Evolutionary conservation across 2,888 invertebrate species (phyloP).

Genomic region (Tiphia femorata): DNA sequence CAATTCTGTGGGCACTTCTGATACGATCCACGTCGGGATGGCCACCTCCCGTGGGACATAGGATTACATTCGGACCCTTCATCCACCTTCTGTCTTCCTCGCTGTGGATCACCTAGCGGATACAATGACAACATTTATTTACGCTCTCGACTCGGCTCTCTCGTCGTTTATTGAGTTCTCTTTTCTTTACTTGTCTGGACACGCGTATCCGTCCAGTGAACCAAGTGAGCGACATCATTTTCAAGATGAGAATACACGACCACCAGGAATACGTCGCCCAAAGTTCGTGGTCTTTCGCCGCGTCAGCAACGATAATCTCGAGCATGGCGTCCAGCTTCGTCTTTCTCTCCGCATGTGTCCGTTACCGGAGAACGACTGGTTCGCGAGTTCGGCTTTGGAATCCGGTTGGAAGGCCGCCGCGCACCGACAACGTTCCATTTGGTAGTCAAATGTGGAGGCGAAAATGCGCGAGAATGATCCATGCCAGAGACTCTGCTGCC

Average conservation of each 20-base stretch:
- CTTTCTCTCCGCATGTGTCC: not conserved
- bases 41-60: constrained; percentile 50
- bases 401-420: not conserved
- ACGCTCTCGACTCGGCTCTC: too few relatives aligned
- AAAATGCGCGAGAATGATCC: too few relatives aligned
- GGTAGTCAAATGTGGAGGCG: constrained; percentile 34
- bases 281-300: constrained; percentile 28
- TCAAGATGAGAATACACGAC: constrained; percentile 48
- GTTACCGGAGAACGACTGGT: constrained; percentile 22
- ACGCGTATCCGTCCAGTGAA: constrained; percentile 50
- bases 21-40: constrained; percentile 56
- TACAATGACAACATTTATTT: too few relatives aligned
- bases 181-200: constrained; percentile 40
- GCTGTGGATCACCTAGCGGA: constrained; percentile 57
- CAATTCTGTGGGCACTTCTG: constrained; percentile 49
- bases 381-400: not conserved
- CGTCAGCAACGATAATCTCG: not conserved
- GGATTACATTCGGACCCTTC: constrained; percentile 40
- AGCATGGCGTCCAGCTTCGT: not conserved
- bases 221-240: constrained; percentile 52
- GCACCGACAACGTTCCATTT: constrained; percentile 19
- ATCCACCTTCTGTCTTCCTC: constrained; percentile 59
- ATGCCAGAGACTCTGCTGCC: too few relatives aligned
- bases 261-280: constrained; percentile 50
- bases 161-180: not conserved